Percentiles rank a stretch among this genome's conserved stretches.
These are phyloP conservation scores for Xylota segnis DNA, from an alignment of 2,888 invertebrate genomes.

Conservation along the genomic window DNA sequence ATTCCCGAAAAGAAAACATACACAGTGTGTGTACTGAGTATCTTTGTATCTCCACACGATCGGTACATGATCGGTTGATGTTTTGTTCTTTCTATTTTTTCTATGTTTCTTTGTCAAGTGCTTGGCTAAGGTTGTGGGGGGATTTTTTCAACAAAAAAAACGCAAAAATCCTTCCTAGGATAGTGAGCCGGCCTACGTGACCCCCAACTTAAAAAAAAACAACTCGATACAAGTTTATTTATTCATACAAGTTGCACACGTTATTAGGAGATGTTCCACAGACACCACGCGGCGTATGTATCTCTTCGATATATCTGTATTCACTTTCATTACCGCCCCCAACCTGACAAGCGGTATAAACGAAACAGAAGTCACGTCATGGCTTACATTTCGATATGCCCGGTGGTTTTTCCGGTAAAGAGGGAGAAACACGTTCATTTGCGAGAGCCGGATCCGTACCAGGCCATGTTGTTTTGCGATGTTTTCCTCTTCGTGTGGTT, in stretches of 20 bases:
- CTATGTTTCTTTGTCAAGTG: conserved; percentile 15
- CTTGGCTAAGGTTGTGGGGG: background rate
- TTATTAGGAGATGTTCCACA: conserved; percentile 27
- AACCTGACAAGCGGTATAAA: conserved; percentile 21
- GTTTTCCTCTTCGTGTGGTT: background rate
- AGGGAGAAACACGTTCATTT: background rate
- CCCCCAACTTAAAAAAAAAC: conserved; percentile 27
- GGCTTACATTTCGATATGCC: background rate
- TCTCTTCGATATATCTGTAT: conserved; percentile 40
- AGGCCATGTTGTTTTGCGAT: conserved; percentile 3
- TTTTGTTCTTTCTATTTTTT: background rate
- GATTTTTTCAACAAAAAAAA: background rate
- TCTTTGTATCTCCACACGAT: background rate
- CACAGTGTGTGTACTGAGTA: background rate
- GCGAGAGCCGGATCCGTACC: background rate
- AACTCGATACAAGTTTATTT: conserved; percentile 38
- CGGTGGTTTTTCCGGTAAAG: conserved; percentile 21
- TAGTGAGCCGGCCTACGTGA: conserved; percentile 32
- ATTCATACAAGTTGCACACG: conserved; percentile 1
- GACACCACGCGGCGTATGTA: conserved; percentile 29
- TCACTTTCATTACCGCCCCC: conserved; percentile 64
- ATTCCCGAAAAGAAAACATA: conserved; percentile 4
- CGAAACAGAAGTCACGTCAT: conserved; percentile 45
- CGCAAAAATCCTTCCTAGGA: conserved; percentile 17
- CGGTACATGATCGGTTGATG: background rate